phyloP scores from a whole-genome alignment of 2,797 vertebrate genomes.

The Coregonus ussuriensis region DNA sequence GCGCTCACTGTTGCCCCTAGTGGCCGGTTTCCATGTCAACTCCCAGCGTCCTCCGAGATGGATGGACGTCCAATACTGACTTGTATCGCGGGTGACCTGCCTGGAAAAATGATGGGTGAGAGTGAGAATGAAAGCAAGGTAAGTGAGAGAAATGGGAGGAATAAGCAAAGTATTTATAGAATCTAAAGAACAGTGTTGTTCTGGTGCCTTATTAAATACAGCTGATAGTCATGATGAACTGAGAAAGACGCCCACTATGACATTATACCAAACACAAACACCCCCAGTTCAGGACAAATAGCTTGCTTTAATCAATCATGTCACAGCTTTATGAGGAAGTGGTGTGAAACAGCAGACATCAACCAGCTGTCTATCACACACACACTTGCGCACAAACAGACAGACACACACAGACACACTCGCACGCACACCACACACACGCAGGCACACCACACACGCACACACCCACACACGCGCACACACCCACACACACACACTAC shows the following conservation, averaged over 20 bases:
- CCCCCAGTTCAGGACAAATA: constrained; percentile 38
- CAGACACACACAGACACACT: background rate
- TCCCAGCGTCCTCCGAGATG: too few species aligned
- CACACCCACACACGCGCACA: background rate
- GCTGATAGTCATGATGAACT: background rate
- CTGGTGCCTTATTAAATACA: background rate
- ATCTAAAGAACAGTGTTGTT: background rate
- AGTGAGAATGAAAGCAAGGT: background rate
- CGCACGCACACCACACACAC: background rate
- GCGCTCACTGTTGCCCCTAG: too few species aligned
- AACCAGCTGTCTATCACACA: constrained; percentile 50
- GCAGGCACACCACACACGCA: background rate
- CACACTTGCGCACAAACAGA: constrained; percentile 11
- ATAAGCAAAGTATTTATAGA: background rate
- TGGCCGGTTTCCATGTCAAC: too few species aligned
- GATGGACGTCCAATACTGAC: too few species aligned
- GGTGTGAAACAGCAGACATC: constrained; percentile 47
- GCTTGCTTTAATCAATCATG: constrained; percentile 56
- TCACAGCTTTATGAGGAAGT: constrained; percentile 52
- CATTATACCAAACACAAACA: background rate
- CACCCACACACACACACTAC: background rate
- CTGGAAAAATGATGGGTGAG: background rate
- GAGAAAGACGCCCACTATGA: too few species aligned
- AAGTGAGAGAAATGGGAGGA: background rate
- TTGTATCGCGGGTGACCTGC: too few species aligned